Percentiles rank a stretch among this genome's conserved stretches.
These are phyloP conservation scores for Leptoclinus maculatus DNA, from an alignment of 2,797 vertebrate genomes.

Conservation along the genomic window DNA sequence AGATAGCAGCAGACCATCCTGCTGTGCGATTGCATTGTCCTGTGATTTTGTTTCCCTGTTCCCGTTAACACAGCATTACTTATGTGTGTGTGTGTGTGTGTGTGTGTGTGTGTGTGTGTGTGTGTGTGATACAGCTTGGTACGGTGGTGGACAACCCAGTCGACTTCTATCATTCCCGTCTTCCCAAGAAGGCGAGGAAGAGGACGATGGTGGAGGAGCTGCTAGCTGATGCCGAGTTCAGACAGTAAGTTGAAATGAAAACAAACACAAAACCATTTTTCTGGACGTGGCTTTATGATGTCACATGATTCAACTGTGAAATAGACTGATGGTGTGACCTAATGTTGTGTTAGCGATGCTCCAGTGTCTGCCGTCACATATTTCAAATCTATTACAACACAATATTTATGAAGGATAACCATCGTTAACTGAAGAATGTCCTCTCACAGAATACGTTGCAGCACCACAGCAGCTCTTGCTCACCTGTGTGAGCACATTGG, in stretches of 20 bases:
- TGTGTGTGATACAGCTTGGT: slow-evolving; percentile 84
- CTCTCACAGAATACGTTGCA: not conserved
- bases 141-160: slow-evolving; percentile 92
- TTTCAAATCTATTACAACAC: not conserved
- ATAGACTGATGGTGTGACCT: not conserved
- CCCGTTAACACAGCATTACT: not conserved
- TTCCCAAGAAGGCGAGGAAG: slow-evolving; percentile 95
- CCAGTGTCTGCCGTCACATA: not conserved
- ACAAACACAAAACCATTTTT: not conserved
- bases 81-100: no score
- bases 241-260: slow-evolving; percentile 85
- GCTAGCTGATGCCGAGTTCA: slow-evolving; percentile 94
- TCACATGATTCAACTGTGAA: not conserved
- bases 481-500: not conserved
- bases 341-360: not conserved
- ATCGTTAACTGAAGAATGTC: not conserved
- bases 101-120: no score
- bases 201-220: slow-evolving; percentile 97
- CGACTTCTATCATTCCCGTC: slow-evolving; percentile 95
- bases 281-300: not conserved
- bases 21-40: not conserved
- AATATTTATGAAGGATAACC: not conserved
- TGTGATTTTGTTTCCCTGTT: not conserved
- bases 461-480: not conserved
- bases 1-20: not conserved